These are phyloP conservation scores for Mellivora capensis DNA, from an alignment of 2,113 vertebrate genomes.

Conservation along the genomic window DNA sequence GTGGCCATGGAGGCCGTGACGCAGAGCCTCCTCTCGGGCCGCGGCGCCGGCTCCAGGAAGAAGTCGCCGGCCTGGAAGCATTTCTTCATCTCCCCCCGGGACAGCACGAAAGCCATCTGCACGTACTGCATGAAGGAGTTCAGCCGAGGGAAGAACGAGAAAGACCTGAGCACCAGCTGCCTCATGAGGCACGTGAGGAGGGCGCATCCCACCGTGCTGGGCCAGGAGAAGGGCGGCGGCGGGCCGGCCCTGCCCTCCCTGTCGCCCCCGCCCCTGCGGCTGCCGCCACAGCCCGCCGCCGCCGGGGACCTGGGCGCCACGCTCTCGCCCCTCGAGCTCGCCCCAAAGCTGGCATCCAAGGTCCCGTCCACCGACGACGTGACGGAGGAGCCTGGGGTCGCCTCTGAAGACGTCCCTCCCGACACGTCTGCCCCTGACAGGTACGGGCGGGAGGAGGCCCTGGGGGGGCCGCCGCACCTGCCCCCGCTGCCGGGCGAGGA, in stretches of 20 bases:
- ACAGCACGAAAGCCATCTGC: conserved; percentile 98
- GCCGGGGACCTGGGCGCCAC: conserved; percentile 77
- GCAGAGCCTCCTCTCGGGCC: conserved; percentile 94
- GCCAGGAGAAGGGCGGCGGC: conserved; percentile 84
- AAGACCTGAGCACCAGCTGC: conserved; percentile 97
- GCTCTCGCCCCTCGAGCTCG: conserved; percentile 86
- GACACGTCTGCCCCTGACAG: conserved; percentile 86
- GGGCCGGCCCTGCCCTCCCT: conserved; percentile 78
- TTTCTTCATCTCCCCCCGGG: conserved; percentile 97
- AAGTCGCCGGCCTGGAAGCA: conserved; percentile 99
- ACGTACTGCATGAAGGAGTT: conserved; percentile 99
- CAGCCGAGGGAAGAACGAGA: conserved; percentile 97
- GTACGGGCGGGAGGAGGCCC: conserved; percentile 80
- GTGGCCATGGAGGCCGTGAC: conserved; percentile 98
- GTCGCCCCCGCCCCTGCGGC: conserved; percentile 78
- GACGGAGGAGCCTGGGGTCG: conserved; percentile 82
- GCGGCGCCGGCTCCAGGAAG: conserved; percentile 90
- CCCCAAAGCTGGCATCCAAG: conserved; percentile 87
- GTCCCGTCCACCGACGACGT: conserved; percentile 86
- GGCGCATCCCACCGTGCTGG: conserved; percentile 93
- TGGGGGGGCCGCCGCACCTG: conserved; percentile 80
- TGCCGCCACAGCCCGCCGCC: conserved; percentile 78
- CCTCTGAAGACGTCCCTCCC: conserved; percentile 88
- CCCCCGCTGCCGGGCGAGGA: conserved; percentile 85
- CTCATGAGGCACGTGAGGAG: conserved; percentile 97